Base-by-base conservation (phyloP, 2,888 invertebrate species). In the Hedychridium roseum region DNA sequence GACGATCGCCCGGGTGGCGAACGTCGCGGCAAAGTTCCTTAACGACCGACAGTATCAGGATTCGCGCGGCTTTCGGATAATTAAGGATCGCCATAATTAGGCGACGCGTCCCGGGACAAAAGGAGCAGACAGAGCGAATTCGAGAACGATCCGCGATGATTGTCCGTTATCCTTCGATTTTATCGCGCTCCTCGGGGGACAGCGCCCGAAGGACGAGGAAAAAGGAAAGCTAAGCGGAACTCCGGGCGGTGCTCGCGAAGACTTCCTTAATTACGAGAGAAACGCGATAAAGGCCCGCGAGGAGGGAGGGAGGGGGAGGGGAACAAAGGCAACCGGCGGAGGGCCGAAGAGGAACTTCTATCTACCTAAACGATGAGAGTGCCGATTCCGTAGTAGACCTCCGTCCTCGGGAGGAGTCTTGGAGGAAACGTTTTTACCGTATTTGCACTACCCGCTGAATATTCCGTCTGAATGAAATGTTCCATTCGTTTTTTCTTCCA, bases 241-340 rank as follows among this genome's bases (percentile, higher is more conserved):
- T 27, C 42, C 34, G 2, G 41, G 9, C 23, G 5, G 30, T 30
- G 30, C 30, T 9, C 30, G 11, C 11, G 11, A 30, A 50, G 58
- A 59, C 53, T 61, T 64, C 51, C 54, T 54, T 64, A 64, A 64
- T 64, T 59, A 66, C 54, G 51, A 49, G 50, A 41, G 53, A 48
- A 42, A 55, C 42, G 50, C 48, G 53, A 59, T 56, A 43, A 54
- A 64, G 31, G 38, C 52, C 50, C 48, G 17, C 18, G 11, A 15
- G 18, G 47, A 17, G 26, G 37, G 39, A 30, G 27, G 34, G 34
- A 26, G 36, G 43, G 37, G 31, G 32, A 35, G 46, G 35, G 54
- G 34, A 39, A 51, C n/a, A n/a, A n/a, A n/a, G n/a, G n/a, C n/a
- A n/a, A n/a, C n/a, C n/a, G n/a, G n/a, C n/a, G n/a, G n/a, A n/a